These are phyloP conservation scores for Ochlodes sylvanus DNA, from an alignment of 2,888 invertebrate genomes.

Conservation along the genomic window DNA sequence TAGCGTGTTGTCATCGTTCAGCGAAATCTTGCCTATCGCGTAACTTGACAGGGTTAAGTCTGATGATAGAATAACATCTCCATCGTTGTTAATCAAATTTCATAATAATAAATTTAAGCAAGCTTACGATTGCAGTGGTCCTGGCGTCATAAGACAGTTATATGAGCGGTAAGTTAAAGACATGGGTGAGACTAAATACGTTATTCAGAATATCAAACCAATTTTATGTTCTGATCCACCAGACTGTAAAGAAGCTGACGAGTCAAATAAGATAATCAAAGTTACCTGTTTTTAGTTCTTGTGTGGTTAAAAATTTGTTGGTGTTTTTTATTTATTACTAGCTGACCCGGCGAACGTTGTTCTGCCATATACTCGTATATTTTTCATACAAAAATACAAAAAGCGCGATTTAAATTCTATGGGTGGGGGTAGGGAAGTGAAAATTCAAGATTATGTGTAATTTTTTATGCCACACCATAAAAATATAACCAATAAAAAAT, in stretches of 20 bases:
- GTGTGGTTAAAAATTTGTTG: no score
- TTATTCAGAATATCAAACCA: constrained; percentile 17
- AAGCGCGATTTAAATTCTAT: no score
- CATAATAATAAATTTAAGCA: not conserved
- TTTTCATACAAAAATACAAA: no score
- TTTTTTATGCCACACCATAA: no score
- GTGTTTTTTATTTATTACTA: no score
- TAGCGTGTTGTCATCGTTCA: constrained; percentile 57
- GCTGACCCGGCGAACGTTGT: no score
- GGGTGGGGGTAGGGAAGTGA: no score
- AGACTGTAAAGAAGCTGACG: constrained; percentile 33
- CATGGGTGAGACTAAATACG: constrained; percentile 4
- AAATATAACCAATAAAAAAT: no score
- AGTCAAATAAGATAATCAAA: constrained; percentile 10
- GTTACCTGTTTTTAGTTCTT: constrained; percentile 6
- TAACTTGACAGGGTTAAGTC: not conserved
- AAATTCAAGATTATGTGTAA: no score
- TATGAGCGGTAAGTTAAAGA: constrained; percentile 12
- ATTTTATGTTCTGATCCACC: constrained; percentile 16
- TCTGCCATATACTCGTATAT: no score
- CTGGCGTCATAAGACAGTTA: not conserved
- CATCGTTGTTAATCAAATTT: not conserved
- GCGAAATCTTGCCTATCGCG: constrained; percentile 46
- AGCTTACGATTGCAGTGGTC: not conserved
- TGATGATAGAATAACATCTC: not conserved